phyloP scores from a whole-genome alignment of 1,140 invertebrate species.

The Bactericera cockerelli region DNA sequence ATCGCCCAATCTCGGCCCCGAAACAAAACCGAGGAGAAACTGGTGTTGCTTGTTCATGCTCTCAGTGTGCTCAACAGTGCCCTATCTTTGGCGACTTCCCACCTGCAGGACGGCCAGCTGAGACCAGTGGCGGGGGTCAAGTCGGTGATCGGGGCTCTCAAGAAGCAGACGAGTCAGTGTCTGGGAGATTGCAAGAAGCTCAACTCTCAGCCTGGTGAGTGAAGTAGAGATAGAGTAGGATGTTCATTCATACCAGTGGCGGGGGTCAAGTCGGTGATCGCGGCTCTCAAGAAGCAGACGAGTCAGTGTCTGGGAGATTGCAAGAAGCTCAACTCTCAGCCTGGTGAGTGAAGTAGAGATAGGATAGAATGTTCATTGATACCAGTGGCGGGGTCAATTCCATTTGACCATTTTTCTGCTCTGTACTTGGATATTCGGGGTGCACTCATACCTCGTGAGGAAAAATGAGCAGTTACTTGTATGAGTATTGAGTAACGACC shows the following conservation, averaged over 20 bases:
- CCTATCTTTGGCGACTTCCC: slow-evolving; percentile 73
- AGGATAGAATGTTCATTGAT: too few relatives aligned
- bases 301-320: slow-evolving; percentile 65
- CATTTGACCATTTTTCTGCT: too few relatives aligned
- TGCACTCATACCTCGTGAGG: too few relatives aligned
- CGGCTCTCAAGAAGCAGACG: slow-evolving; percentile 11
- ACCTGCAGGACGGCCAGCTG: slow-evolving; percentile 64
- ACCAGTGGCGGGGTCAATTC: too few relatives aligned
- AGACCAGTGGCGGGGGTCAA: slow-evolving; percentile 82
- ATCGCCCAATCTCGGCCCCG: slow-evolving; percentile 51
- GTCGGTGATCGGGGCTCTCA: slow-evolving; percentile 41
- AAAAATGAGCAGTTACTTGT: too few relatives aligned
- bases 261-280: slow-evolving; percentile 73
- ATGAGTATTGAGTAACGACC: too few relatives aligned
- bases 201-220: slow-evolving; percentile 38
- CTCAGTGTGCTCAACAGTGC: slow-evolving; percentile 86
- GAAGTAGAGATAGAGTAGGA: neutral
- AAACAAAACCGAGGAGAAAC: slow-evolving; percentile 58
- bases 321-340: slow-evolving; percentile 61
- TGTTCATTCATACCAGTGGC: too few relatives aligned
- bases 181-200: slow-evolving; percentile 75
- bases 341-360: neutral
- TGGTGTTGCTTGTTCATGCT: slow-evolving; percentile 78
- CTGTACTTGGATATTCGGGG: too few relatives aligned
- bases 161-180: slow-evolving; percentile 35